Evolutionary conservation across 2,113 vertebrate genomes (phyloP).

Genomic region (Varanus komodoensis): DNA sequence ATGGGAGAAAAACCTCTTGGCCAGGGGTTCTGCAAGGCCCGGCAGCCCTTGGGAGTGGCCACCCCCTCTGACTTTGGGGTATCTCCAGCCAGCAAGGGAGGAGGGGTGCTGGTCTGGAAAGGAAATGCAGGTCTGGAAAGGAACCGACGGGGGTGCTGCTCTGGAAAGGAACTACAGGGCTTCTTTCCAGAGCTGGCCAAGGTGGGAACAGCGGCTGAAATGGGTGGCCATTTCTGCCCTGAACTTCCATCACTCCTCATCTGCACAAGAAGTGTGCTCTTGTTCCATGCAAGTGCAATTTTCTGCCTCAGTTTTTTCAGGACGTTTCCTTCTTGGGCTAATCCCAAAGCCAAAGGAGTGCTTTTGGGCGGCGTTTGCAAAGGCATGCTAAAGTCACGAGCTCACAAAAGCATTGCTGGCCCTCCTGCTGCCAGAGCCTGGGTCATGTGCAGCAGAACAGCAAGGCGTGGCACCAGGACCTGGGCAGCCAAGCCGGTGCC

Average conservation of each 20-base stretch:
- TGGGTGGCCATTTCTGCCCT: background rate
- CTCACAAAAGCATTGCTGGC: too few relatives aligned
- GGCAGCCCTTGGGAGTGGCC: background rate
- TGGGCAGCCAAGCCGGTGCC: too few relatives aligned
- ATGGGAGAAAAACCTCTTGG: background rate
- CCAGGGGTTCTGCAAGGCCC: background rate
- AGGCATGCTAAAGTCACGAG: background rate
- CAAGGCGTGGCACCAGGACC: too few relatives aligned
- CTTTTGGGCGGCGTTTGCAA: background rate
- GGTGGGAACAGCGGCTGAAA: background rate
- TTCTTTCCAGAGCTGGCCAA: background rate
- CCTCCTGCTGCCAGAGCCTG: too few relatives aligned
- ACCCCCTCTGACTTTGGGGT: background rate
- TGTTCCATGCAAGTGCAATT: background rate
- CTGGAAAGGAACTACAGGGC: background rate
- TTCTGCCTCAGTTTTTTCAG: background rate
- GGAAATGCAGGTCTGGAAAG: background rate
- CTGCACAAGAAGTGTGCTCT: background rate
- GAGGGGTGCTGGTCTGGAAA: background rate
- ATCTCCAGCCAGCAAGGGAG: background rate
- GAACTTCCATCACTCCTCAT: background rate
- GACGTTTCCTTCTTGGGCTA: background rate
- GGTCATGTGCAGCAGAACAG: too few relatives aligned
- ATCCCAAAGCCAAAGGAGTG: background rate
- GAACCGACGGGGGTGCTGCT: background rate